Percentiles rank a stretch among this genome's conserved stretches.
These are phyloP conservation scores for Echinops telfairi DNA, from an alignment of 2,113 vertebrate genomes.

Conservation along the genomic window DNA sequence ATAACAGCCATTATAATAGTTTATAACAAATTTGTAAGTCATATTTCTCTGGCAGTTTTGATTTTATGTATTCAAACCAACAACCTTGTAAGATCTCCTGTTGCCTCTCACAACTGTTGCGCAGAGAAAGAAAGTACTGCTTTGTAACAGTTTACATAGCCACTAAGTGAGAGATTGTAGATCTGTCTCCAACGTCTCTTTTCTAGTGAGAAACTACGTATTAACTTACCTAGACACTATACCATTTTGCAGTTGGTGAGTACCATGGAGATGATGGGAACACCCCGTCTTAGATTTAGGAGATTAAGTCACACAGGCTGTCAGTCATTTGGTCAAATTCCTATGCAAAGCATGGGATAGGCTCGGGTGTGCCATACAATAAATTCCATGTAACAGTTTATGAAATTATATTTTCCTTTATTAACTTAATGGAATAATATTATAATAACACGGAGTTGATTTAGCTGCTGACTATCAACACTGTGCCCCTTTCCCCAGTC, in stretches of 20 bases:
- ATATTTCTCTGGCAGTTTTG: neutral
- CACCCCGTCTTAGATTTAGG: neutral
- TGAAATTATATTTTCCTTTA: constrained; percentile 3
- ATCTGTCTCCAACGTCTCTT: neutral
- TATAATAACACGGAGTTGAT: neutral
- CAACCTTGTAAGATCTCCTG: neutral
- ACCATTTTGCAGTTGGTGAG: neutral
- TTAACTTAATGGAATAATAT: neutral
- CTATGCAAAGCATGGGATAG: neutral
- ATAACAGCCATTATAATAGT: neutral
- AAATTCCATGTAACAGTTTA: neutral
- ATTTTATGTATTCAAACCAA: neutral
- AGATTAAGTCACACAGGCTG: neutral
- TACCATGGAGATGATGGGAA: neutral
- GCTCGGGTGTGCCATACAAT: neutral
- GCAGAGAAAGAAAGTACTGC: neutral
- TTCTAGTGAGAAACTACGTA: neutral
- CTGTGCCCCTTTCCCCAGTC: neutral
- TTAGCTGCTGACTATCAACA: neutral
- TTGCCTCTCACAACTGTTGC: neutral
- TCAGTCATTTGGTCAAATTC: neutral
- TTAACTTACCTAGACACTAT: neutral
- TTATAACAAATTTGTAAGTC: neutral
- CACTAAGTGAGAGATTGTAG: neutral
- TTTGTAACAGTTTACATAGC: neutral